Evolutionary conservation across 2,797 vertebrate genomes (phyloP), one percentile per base, ranked within the genome.

Genomic region (Xenops minutus): DNA sequence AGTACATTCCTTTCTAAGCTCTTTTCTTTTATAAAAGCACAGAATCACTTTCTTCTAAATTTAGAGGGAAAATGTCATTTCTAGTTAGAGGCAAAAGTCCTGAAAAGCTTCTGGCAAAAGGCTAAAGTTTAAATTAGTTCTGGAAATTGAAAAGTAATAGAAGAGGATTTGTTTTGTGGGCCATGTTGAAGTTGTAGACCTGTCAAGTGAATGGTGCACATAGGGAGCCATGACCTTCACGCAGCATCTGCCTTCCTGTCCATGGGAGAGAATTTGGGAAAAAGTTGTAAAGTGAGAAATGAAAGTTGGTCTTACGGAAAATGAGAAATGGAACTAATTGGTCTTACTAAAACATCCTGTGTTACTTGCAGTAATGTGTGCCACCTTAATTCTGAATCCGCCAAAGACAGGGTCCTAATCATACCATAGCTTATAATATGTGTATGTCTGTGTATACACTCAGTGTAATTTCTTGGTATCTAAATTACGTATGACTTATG

Each of bases 401-500:
- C 9, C 5, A 14, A 32, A 67, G 41, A 58, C 3, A 22, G 32
- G 17, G 19, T 58, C 22, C 22, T 82, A 55, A 68, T 54, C 34
- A 54, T 80, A 13, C 21, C 44, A 21, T 86, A 72, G 32, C 20
- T 39, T 68, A 15, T 29, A 21, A 22, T 54, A 0, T 68, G 14
- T 63, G 5, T 48, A 4, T 52, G 3, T 32, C 8, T 54, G 7
- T 36, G 10, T 34, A 16, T 56, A 14, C 20, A 46, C 6, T 29
- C 14, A 14, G 1, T 12, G 7, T 61, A 74, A 72, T 54, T 90
- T 78, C 22, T 84, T 71, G 18, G 2, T 74, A 16, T 77, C 29
- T 77, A 30, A 77, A 63, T 83, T 59, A 39, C 2, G 1, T n/a
- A 16, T 8, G 30, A 27, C 10, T n/a, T 71, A 8, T 0, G 0